phyloP scores from a whole-genome alignment of 2,888 invertebrate genomes.

The Tridacna gigas region DNA sequence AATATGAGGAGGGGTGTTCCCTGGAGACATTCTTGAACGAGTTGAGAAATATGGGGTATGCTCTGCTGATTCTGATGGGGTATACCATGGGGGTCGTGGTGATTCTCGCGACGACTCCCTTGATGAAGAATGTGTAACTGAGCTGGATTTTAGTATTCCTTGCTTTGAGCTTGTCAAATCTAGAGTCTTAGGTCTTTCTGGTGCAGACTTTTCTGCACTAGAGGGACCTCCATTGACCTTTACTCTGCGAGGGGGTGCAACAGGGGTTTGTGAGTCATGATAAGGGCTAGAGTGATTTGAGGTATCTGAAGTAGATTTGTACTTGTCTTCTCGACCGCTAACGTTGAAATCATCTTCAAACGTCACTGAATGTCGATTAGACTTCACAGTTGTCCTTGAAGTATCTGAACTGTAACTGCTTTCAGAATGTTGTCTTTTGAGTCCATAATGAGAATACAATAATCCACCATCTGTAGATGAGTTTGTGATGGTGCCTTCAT shows the following conservation, averaged over 20 bases:
- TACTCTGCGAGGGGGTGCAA: slow-evolving; percentile 68
- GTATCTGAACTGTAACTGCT: slow-evolving; percentile 80
- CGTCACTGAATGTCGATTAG: slow-evolving; percentile 81
- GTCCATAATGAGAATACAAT: slow-evolving; percentile 67
- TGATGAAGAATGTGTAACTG: slow-evolving; percentile 49
- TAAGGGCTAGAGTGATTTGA: slow-evolving; percentile 85
- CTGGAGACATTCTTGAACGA: slow-evolving; percentile 87
- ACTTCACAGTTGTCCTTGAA: slow-evolving; percentile 70
- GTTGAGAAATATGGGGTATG: slow-evolving; percentile 96
- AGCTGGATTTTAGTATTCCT: slow-evolving; percentile 62
- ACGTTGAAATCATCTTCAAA: slow-evolving; percentile 82
- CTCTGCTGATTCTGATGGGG: slow-evolving; percentile 85
- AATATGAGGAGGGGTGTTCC: slow-evolving; percentile 82
- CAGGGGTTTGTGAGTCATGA: slow-evolving; percentile 63
- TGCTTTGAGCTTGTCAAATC: slow-evolving; percentile 76
- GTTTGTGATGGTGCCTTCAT: slow-evolving; percentile 72
- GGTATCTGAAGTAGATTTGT: slow-evolving; percentile 92
- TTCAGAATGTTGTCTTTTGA: slow-evolving; percentile 80
- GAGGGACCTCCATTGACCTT: slow-evolving; percentile 65
- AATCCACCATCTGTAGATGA: slow-evolving; percentile 71
- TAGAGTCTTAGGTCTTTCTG: slow-evolving; percentile 87
- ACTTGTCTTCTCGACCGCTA: slow-evolving; percentile 65
- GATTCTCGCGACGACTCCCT: slow-evolving; percentile 60
- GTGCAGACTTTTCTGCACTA: slow-evolving; percentile 31
- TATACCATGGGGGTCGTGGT: slow-evolving; percentile 59